Evolutionary conservation across 35 echinoderm and acorn worm species (phyloP).

Genomic region (Nesometra sesokonis): DNA sequence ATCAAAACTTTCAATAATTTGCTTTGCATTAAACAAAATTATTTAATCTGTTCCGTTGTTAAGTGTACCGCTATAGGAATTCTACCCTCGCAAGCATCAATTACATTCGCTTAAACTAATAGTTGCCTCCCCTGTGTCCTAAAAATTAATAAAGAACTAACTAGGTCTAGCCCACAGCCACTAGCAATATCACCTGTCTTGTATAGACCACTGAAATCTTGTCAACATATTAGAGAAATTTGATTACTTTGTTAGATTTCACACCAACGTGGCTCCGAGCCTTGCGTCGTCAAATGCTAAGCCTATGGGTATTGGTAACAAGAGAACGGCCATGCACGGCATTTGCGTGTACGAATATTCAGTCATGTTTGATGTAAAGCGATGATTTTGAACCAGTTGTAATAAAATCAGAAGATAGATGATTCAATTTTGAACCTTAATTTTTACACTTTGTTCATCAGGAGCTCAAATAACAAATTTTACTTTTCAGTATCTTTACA

Average conservation of each 20-base stretch:
- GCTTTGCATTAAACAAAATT: background rate
- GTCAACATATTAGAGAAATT: background rate
- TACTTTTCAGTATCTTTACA: no score
- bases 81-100: background rate
- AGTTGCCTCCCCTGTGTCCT: background rate
- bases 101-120: background rate
- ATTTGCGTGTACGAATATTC: background rate
- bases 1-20: background rate
- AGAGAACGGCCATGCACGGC: background rate
- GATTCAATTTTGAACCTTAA: no score
- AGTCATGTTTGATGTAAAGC: background rate
- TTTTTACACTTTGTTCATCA: no score
- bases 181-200: background rate
- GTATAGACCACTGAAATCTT: background rate
- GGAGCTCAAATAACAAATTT: no score
- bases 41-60: background rate
- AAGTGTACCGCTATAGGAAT: background rate
- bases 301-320: background rate
- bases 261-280: background rate
- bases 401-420: background rate
- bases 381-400: background rate
- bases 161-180: background rate
- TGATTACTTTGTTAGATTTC: background rate
- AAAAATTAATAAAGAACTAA: background rate
- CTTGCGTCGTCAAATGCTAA: background rate